phyloP scores from a whole-genome alignment of 2,888 invertebrate species.

The Gymnoscelis rufifasciata region DNA sequence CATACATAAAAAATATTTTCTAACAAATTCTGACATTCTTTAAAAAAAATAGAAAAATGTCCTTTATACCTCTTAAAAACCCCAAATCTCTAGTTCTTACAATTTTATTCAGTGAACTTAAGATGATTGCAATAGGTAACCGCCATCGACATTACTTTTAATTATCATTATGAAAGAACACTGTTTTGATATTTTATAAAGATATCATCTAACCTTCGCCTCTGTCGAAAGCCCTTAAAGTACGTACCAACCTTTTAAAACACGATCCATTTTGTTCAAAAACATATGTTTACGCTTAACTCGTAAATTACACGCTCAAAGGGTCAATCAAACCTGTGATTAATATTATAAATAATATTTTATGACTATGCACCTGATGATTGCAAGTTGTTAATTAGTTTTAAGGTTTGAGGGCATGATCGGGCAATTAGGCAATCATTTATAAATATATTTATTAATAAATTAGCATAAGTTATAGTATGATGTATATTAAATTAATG shows the following conservation, averaged over 20 bases:
- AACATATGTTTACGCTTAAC: background rate
- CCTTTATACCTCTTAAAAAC: too few relatives aligned
- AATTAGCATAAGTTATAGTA: too few relatives aligned
- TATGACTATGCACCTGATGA: conserved; percentile 9
- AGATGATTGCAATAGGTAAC: too few relatives aligned
- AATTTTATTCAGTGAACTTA: too few relatives aligned
- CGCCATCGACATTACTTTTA: too few relatives aligned
- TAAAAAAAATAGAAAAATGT: too few relatives aligned
- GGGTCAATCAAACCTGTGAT: conserved; percentile 20
- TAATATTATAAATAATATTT: conserved; percentile 21
- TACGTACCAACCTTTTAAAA: background rate
- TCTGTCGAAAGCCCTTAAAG: background rate
- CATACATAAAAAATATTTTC: too few relatives aligned
- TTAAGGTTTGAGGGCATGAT: conserved; percentile 21
- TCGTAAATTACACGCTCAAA: conserved; percentile 12
- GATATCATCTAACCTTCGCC: background rate
- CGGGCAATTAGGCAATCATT: conserved; percentile 17
- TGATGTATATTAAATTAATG: too few relatives aligned
- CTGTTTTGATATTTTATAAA: background rate
- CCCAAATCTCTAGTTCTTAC: too few relatives aligned
- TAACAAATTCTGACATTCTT: too few relatives aligned
- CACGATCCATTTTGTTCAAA: conserved; percentile 18
- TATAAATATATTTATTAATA: too few relatives aligned
- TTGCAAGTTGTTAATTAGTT: conserved; percentile 21
- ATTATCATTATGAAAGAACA: too few relatives aligned